Base-by-base conservation (phyloP, 2,113 vertebrate species). In the Machaerirhynchus nigripectus region DNA sequence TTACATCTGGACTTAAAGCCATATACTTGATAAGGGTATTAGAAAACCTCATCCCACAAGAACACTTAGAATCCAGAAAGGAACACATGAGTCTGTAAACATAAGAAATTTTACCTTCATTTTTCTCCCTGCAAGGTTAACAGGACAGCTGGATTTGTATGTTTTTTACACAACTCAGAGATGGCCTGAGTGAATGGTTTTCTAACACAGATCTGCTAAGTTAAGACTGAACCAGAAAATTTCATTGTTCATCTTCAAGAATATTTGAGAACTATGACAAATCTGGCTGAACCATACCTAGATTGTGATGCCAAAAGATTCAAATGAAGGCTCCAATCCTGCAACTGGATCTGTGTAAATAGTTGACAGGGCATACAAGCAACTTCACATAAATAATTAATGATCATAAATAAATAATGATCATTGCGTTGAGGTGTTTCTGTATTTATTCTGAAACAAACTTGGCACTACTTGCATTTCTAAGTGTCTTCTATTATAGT, bases 281-380 rank as follows among this genome's bases (percentile, higher is more conserved):
- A 83, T 88, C 42, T 93, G 69, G 90, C 90, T 63, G 63, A 92
- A 88, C 47, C 79, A 90, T 92, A 96, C 76, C 79, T 86, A 96
- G 88, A 80, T 37, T 84, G 76, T 90, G 92, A 90, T 74, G 90
- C 17, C 85, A 91, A 93, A 87, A 88, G 85, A 86, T 85, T 91
- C 90, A 97, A 85, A 94, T 87, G 94, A 92, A 97, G 90, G 79
- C 92, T 96, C 95, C 92, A 93, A 94, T 97, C 85, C 92, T 92
- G 96, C 95, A 92, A 88, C 75, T 80, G 85, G 91, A 93, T 93
- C 95, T 94, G 71, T 78, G 71, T 90, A 68, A 96, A 91, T 67
- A 94, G 92, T 74, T 91, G 76, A 92, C 47, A 90, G 92, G 79
- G 92, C 75, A 87, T 59, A 94, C 87, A 94, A 94, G 82, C 71